Conservation (phyloP, 2,888 invertebrate species). For the Drosophila vallismaia region DNA sequence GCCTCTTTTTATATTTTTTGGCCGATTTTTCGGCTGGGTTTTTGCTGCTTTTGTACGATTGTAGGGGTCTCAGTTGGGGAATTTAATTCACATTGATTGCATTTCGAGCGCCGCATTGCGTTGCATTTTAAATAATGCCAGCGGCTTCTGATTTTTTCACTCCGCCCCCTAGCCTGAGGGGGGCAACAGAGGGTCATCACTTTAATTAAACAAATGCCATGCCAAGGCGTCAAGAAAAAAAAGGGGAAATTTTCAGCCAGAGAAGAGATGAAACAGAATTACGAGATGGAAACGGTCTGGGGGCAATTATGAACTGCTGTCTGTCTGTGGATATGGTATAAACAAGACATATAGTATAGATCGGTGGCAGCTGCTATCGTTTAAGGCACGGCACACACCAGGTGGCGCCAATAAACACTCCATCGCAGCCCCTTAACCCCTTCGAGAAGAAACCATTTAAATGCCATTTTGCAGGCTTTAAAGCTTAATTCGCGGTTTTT, state of each 20-base stretch:
- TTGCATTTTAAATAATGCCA: constrained; percentile 79
- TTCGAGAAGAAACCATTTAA: neutral
- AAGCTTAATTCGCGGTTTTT: too few relatives aligned
- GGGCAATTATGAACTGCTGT: constrained; percentile 44
- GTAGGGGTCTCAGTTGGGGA: constrained; percentile 57
- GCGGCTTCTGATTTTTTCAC: constrained; percentile 72
- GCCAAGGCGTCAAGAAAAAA: constrained; percentile 56
- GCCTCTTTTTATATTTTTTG: neutral
- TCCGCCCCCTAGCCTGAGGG: too few relatives aligned
- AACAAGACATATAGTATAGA: constrained; percentile 22
- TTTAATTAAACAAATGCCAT: constrained; percentile 76
- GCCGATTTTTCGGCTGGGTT: constrained; percentile 44
- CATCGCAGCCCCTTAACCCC: constrained; percentile 1
- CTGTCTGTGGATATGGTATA: constrained; percentile 26
- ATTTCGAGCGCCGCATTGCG: constrained; percentile 76
- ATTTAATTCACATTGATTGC: constrained; percentile 77
- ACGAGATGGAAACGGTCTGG: constrained; percentile 4
- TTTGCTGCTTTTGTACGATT: constrained; percentile 10
- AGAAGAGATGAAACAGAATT: constrained; percentile 21
- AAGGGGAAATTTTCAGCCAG: neutral
- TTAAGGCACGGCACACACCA: constrained; percentile 25
- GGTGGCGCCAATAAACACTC: constrained; percentile 38
- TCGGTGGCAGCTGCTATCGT: constrained; percentile 27
- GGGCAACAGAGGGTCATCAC: constrained; percentile 54
- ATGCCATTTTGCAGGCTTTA: neutral